Conservation (phyloP, 1,140 invertebrate species). For the Globodera rostochiensis region DNA sequence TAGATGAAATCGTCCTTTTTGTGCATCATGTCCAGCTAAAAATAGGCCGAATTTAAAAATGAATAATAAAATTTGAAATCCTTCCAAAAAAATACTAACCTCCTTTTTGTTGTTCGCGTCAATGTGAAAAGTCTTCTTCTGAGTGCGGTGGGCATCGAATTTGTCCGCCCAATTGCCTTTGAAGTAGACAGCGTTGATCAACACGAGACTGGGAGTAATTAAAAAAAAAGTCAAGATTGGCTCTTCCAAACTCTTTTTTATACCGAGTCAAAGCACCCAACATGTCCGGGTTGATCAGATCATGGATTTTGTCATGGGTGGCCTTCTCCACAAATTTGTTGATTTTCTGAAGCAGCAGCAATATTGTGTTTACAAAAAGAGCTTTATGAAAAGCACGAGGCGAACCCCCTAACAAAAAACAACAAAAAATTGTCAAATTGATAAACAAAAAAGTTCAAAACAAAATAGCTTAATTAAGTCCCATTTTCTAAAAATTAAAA, state of each 20-base stretch:
- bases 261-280: slow-evolving; percentile 32
- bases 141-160: slow-evolving; percentile 30
- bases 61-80: neutral
- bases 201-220: slow-evolving; percentile 27
- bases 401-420: neutral
- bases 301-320: slow-evolving; percentile 43
- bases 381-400: too few species aligned
- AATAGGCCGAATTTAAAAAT: neutral
- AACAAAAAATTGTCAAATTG: neutral
- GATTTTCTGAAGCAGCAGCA: slow-evolving; percentile 29
- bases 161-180: slow-evolving; percentile 45
- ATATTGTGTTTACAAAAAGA: neutral
- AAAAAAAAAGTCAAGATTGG: neutral
- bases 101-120: slow-evolving; percentile 29
- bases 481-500: too few species aligned
- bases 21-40: slow-evolving; percentile 23
- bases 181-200: slow-evolving; percentile 53
- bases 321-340: slow-evolving; percentile 48
- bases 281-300: slow-evolving; percentile 31
- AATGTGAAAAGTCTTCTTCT: slow-evolving; percentile 41
- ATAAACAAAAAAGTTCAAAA: too few species aligned
- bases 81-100: neutral
- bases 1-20: slow-evolving; percentile 18
- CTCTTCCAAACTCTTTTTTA: neutral
- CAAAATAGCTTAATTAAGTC: too few species aligned